A percentile compares a stretch with the other conserved stretches of the same genome.
Evolutionary conservation across 2,888 invertebrate species (phyloP).

Genomic region (Andrena bucephala): DNA sequence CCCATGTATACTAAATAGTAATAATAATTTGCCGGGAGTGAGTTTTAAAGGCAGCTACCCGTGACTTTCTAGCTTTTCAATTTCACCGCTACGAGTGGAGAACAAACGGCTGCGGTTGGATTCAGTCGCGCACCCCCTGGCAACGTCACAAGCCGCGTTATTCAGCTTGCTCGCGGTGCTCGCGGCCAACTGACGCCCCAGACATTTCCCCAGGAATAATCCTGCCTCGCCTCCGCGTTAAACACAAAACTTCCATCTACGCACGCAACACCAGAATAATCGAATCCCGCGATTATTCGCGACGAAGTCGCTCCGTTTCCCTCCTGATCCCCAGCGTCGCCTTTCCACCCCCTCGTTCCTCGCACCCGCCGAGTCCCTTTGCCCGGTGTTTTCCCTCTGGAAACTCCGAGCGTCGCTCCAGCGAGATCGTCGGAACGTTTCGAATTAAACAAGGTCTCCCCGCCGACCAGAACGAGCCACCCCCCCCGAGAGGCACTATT

Average conservation of each 20-base stretch:
- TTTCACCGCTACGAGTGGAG: too few relatives aligned
- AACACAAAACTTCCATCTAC: not conserved
- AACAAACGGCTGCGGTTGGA: not conserved
- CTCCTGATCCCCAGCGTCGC: not conserved
- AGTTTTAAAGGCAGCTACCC: too few relatives aligned
- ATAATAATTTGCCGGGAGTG: too few relatives aligned
- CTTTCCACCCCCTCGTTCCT: not conserved
- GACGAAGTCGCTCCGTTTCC: not conserved
- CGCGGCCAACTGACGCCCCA: constrained; percentile 17
- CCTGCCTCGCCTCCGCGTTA: constrained; percentile 11
- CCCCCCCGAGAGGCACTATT: not conserved
- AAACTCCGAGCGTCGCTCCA: not conserved
- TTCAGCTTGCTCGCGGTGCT: constrained; percentile 22
- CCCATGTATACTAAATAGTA: too few relatives aligned
- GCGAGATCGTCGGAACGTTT: not conserved
- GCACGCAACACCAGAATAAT: not conserved
- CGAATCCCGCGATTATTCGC: constrained; percentile 8
- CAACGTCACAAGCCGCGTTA: constrained; percentile 11
- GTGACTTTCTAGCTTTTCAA: too few relatives aligned
- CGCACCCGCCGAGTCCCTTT: not conserved
- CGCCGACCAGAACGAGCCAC: constrained; percentile 9
- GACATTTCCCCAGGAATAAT: constrained; percentile 32
- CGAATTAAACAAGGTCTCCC: constrained; percentile 11
- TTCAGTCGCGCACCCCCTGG: not conserved
- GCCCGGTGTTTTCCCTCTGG: not conserved